Evolutionary conservation across 2,888 invertebrate species (phyloP).

Genomic region (Melanotus villosus): DNA sequence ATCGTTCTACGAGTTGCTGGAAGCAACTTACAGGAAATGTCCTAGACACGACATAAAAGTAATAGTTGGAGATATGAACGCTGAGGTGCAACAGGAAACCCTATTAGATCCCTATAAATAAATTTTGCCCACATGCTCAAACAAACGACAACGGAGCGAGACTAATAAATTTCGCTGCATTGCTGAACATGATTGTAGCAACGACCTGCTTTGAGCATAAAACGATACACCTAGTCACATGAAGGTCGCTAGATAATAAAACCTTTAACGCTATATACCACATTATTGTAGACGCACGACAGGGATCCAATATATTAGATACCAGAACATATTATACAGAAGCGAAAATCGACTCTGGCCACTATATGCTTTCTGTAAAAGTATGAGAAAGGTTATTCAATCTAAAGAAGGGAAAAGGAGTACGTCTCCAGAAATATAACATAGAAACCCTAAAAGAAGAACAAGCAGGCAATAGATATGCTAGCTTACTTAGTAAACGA

Average conservation of each 20-base stretch:
- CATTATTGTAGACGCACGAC: neutral
- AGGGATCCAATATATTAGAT: neutral
- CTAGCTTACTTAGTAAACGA: no score
- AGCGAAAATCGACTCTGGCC: neutral
- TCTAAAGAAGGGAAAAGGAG: neutral
- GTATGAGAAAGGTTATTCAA: neutral
- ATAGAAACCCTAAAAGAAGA: neutral
- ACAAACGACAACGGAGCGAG: neutral
- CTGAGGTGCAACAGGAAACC: no score
- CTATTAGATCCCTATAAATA: neutral
- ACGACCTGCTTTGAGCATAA: neutral
- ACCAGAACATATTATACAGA: neutral
- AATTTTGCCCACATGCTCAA: neutral
- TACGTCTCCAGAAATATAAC: neutral
- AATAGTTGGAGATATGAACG: no score
- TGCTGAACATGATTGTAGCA: no score
- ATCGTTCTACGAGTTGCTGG: no score
- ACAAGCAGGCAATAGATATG: no score
- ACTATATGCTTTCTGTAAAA: neutral
- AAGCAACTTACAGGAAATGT: no score
- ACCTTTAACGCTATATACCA: neutral
- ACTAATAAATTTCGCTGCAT: neutral
- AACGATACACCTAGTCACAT: neutral
- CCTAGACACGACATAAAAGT: no score
- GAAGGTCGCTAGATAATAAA: neutral